Evolutionary conservation across 2,113 vertebrate species (phyloP).

Genomic region (Mormoops blainvillei): DNA sequence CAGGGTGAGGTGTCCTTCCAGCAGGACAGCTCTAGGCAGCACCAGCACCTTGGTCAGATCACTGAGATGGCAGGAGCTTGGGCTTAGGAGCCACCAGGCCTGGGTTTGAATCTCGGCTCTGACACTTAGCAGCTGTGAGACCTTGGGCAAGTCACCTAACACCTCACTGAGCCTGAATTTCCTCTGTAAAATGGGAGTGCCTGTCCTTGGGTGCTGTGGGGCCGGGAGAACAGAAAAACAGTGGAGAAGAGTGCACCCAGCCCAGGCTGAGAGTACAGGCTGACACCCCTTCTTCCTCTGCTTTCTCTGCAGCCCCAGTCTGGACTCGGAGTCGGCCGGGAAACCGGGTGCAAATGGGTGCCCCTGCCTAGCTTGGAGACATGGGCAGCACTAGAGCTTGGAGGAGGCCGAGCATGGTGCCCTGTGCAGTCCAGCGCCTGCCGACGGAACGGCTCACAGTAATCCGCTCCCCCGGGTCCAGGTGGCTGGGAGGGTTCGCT

Average conservation of each 20-base stretch:
- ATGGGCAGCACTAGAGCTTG: not conserved
- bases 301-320: not conserved
- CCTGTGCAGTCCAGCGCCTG: too few relatives aligned
- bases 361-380: not conserved
- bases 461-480: rapidly evolving
- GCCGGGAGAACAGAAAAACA: not conserved
- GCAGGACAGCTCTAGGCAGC: not conserved
- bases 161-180: not conserved
- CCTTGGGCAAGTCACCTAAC: not conserved
- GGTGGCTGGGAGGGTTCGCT: not conserved
- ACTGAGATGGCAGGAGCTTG: not conserved
- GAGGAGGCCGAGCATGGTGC: not conserved
- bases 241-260: not conserved
- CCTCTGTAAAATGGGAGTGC: not conserved
- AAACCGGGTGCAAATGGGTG: not conserved
- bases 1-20: not conserved
- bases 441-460: not conserved
- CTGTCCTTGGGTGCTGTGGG: not conserved
- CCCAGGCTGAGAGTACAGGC: not conserved
- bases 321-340: not conserved
- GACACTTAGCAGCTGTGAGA: not conserved
- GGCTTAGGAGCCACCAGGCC: not conserved
- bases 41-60: not conserved
- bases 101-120: not conserved
- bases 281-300: not conserved